A percentile compares a stretch with the other conserved stretches of the same genome.
These are phyloP conservation scores for Lordiphosa clarofinis DNA, from an alignment of 1,140 invertebrate genomes.

Conservation along the genomic window DNA sequence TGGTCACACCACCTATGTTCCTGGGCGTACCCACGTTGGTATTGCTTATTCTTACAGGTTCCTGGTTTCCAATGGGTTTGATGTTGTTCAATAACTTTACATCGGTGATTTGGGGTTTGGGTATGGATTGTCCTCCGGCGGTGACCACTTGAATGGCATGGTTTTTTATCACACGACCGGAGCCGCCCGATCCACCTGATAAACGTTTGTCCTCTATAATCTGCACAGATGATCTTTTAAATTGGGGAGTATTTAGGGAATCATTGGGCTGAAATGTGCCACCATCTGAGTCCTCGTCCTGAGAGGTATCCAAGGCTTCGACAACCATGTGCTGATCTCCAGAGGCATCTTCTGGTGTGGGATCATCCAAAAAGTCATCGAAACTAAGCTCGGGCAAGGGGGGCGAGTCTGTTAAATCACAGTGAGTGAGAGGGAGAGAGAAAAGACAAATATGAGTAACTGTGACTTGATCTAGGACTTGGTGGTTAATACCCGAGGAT, in stretches of 20 bases:
- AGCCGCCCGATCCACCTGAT: not conserved
- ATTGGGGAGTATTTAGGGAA: constrained; percentile 58
- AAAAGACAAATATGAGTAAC: not conserved
- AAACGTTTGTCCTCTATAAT: constrained; percentile 54
- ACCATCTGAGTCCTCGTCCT: not conserved
- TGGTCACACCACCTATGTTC: constrained; percentile 21
- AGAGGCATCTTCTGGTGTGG: constrained; percentile 35
- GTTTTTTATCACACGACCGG: constrained; percentile 36
- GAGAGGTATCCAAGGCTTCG: constrained; percentile 21
- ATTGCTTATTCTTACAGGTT: constrained; percentile 41
- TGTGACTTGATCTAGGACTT: not conserved
- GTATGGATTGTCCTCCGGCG: constrained; percentile 16
- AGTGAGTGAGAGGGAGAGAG: not conserved
- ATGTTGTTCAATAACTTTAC: constrained; percentile 58
- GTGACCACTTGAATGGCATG: constrained; percentile 42
- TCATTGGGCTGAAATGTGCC: constrained; percentile 30
- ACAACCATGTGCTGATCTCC: constrained; percentile 32
- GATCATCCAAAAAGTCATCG: constrained; percentile 57
- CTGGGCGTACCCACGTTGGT: constrained; percentile 22
- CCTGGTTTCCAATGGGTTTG: constrained; percentile 23
- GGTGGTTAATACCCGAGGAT: constrained; percentile 31
- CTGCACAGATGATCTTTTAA: constrained; percentile 47
- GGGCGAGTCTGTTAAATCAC: constrained; percentile 41
- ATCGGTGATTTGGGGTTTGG: constrained; percentile 22
- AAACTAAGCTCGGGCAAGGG: constrained; percentile 64